Evolutionary conservation across 1,140 invertebrate genomes (phyloP), one percentile per base, ranked within the genome.

Genomic region (Bombus breviceps): DNA sequence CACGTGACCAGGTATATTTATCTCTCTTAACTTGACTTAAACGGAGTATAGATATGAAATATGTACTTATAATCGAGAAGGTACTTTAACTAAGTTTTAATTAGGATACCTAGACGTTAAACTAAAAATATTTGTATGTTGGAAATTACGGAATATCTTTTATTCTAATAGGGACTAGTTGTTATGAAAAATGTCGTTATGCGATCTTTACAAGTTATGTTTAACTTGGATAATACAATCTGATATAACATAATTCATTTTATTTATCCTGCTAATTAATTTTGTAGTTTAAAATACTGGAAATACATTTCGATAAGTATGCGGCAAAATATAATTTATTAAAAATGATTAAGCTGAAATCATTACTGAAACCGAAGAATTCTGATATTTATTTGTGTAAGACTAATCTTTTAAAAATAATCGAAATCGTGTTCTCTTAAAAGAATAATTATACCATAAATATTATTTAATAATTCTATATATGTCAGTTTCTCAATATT

Each of bases 221-320:
- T 15, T 76, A 28, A 76, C 0, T 15, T 34, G 0, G 6, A 28
- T 37, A 47, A 53, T 75, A 34, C 34, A 68, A 68, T 25, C 8
- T 28, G 53, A 32, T 64, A 13, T n/a, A 15, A 64, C 5, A 15
- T 15, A 64, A 32, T 32, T 5, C 13, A n/a, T 64, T 32, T 57
- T 47, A 75, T 25, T 75, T 75, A 39, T 75, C 13, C 34, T 53
- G 9, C 32, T 74, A 47, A 47, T 73, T 73, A 43, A 18, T 73
- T 43, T 6, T 43, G 18, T 32, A 72, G n/a, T 72, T 18, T 3
- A 32, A 12, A 43, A 18, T 72, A 43, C 41, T 72, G 5, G 6
- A 72, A 71, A 71, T 34, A 15, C 28, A 32, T 41, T 71, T 41
- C 25, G 12, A 71, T 41, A 28, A 39, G 28, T 71, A 71, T 25